Evolutionary conservation across 92 coral and sea anemone species (phyloP), one percentile per base, ranked within the genome.

Genomic region (Epizoanthus scotinus): DNA sequence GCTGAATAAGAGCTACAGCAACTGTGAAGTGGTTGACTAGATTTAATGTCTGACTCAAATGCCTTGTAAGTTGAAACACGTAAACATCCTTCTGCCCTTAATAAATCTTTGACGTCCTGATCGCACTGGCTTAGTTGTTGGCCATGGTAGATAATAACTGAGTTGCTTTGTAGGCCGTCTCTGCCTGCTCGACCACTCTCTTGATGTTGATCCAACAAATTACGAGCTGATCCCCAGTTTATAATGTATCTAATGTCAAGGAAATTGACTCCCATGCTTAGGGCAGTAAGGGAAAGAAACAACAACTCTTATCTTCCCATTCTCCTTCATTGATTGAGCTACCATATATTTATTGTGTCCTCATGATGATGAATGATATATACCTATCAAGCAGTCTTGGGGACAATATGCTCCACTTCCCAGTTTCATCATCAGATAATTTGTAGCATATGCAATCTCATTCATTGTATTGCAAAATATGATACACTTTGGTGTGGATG

Each of bases 221-320:
- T 85, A 2, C 85, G 71, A 18, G 89, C 71, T 38, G 89, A 82
- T 49, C 85, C 85, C 50, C 65, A 85, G 56, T 79, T 81, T n/a
- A 84, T 29, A 25, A 79, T 62, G 52, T 79, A 69, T 6, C 74
- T 56, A 7, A 85, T 65, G 70, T 80, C 54, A 3, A 85, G 81
- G 57, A 85, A 79, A 40, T 85, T 85, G 10, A 79, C 70, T n/a
- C 89, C 85, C 85, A 85, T 85, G 62, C 89, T 81, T n/a, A 86
- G 86, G 24, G 89, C 89, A 24, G 89, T 12, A 53, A 81, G 38
- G 13, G 85, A 78, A 18, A 86, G 85, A 78, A 18, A 86, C 81
- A 14, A 70, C 85, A 5, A 80, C 68, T 61, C 82, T 79, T 12
- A 69, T 61, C 62, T 70, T 86, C n/a, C 89, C 89, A 36, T 64